phyloP scores from a whole-genome alignment of 2,113 vertebrate genomes.

The Paedocypris sp. region DNA sequence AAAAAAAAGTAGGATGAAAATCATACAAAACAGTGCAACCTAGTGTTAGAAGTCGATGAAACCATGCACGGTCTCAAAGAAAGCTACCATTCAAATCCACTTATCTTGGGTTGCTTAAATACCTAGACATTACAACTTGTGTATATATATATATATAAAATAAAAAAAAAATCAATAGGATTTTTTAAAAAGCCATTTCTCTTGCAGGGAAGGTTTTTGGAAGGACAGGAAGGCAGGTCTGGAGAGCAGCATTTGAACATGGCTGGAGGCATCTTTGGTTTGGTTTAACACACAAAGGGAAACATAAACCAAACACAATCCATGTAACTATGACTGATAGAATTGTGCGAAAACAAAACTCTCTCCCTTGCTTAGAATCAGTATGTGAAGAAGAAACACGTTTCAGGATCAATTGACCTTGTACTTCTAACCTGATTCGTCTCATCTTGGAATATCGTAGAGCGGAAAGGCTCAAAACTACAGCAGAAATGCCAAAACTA shows the following conservation, averaged over 20 bases:
- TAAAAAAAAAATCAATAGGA: slow-evolving; percentile 32
- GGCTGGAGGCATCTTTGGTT: slow-evolving; percentile 99
- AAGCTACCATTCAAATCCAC: slow-evolving; percentile 77
- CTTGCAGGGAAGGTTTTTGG: slow-evolving; percentile 79
- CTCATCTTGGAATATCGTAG: no score
- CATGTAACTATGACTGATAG: slow-evolving; percentile 42
- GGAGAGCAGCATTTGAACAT: slow-evolving; percentile 95
- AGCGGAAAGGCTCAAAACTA: no score
- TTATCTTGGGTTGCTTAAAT: slow-evolving; percentile 74
- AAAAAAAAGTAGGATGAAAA: slow-evolving; percentile 62
- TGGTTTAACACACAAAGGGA: slow-evolving; percentile 79
- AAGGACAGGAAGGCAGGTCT: slow-evolving; percentile 96
- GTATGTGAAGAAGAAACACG: no score
- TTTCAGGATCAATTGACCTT: no score
- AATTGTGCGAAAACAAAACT: slow-evolving; percentile 43
- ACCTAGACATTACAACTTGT: slow-evolving; percentile 88
- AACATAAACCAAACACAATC: slow-evolving; percentile 65
- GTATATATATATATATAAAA: slow-evolving; percentile 53
- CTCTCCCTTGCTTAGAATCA: no score
- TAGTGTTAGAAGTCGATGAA: slow-evolving; percentile 39
- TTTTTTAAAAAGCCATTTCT: slow-evolving; percentile 51
- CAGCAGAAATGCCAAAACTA: no score
- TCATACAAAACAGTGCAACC: slow-evolving; percentile 60
- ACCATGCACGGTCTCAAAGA: slow-evolving; percentile 47
- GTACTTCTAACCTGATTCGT: no score